Evolutionary conservation across 1,140 invertebrate species (phyloP).

Genomic region (Steinernema feltiae): DNA sequence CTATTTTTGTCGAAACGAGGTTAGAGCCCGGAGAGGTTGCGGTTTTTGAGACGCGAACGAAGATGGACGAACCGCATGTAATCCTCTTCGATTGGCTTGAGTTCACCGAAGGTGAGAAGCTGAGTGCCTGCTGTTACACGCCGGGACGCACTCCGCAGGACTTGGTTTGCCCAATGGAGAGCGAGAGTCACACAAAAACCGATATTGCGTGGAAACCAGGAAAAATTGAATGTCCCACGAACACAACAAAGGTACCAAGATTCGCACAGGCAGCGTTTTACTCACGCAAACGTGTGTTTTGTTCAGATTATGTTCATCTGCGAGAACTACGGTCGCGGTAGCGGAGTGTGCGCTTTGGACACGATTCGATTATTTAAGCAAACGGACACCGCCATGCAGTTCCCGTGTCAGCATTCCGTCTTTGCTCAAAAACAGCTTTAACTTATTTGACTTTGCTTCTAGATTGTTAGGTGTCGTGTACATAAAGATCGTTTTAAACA

Average conservation of each 20-base stretch:
- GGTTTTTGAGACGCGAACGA: conserved; percentile 39
- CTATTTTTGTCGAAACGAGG: conserved; percentile 37
- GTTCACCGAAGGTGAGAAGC: conserved; percentile 39
- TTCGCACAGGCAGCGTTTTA: neutral
- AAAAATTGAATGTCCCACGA: conserved; percentile 35
- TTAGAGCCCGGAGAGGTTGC: conserved; percentile 38
- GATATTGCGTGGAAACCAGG: conserved; percentile 37
- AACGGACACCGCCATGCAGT: neutral
- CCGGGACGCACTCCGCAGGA: conserved; percentile 1
- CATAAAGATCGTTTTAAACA: conserved; percentile 3
- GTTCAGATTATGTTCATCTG: conserved; percentile 49
- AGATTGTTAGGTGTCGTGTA: neutral
- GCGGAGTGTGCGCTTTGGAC: conserved; percentile 45
- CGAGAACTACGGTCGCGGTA: conserved; percentile 41
- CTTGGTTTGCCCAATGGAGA: conserved; percentile 7
- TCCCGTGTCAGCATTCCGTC: neutral
- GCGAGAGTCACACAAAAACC: neutral
- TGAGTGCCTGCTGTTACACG: conserved; percentile 42
- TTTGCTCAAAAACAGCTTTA: conserved; percentile 7
- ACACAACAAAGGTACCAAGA: conserved; percentile 38
- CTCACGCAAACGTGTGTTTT: neutral
- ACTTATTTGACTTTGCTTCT: neutral
- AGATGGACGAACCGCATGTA: conserved; percentile 28
- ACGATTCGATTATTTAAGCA: conserved; percentile 36
- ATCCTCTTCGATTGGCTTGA: conserved; percentile 44